These are phyloP conservation scores for Oryctes rhinoceros DNA, from an alignment of 1,140 invertebrate species.

Conservation along the genomic window DNA sequence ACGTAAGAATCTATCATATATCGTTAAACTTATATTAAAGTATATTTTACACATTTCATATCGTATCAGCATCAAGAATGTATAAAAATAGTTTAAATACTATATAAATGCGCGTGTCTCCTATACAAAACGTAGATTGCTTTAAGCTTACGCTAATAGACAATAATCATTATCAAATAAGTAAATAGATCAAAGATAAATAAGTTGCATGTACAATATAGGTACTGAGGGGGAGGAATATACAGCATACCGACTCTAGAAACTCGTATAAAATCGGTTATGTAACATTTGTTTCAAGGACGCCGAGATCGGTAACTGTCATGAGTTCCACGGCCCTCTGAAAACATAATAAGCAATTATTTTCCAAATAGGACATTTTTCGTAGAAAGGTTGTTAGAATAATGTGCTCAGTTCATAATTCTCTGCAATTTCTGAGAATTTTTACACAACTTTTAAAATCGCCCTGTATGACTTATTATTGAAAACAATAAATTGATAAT, in stretches of 20 bases:
- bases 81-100: constrained; percentile 28
- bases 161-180: neutral
- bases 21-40: no score
- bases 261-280: constrained; percentile 58
- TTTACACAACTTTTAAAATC: no score
- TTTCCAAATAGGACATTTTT: no score
- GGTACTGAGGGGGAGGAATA: neutral
- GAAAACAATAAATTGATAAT: neutral
- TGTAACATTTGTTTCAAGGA: constrained; percentile 55
- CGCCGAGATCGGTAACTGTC: constrained; percentile 57
- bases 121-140: neutral
- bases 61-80: constrained; percentile 11
- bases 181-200: neutral
- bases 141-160: neutral
- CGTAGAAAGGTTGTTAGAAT: no score
- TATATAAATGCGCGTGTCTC: constrained; percentile 5
- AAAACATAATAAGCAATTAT: neutral
- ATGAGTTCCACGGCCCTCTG: constrained; percentile 53
- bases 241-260: constrained; percentile 43
- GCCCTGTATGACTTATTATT: neutral
- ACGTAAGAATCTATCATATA: no score
- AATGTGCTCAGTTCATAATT: no score
- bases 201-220: neutral
- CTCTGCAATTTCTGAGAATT: no score
- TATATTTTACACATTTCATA: no score